Conservation (phyloP, 1,140 invertebrate genomes). For the Notospermus geniculatus region DNA sequence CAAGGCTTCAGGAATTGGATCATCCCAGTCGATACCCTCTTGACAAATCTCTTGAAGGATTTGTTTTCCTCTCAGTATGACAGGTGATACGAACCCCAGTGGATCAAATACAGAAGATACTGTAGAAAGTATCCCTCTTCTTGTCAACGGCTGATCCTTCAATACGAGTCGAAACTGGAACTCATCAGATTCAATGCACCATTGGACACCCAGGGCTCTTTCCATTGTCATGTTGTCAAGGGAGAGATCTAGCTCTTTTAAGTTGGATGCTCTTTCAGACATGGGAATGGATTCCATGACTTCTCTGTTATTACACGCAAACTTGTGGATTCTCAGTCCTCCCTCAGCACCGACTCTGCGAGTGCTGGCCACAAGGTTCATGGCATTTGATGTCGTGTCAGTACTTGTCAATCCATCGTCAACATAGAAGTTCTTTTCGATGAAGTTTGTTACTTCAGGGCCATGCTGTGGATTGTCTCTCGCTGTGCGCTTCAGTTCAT, state of each 20-base stretch:
- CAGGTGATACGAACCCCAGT: slow-evolving; percentile 26
- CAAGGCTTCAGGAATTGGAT: slow-evolving; percentile 13
- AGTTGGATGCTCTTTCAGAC: slow-evolving; percentile 16
- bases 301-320: slow-evolving; percentile 22
- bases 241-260: slow-evolving; percentile 23
- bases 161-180: slow-evolving; percentile 26
- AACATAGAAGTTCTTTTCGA: slow-evolving; percentile 20
- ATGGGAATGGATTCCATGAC: slow-evolving; percentile 22
- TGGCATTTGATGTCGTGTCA: no score
- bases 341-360: no score
- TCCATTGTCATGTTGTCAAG: slow-evolving; percentile 27
- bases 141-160: slow-evolving; percentile 21
- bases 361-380: no score
- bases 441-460: slow-evolving; percentile 14
- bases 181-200: slow-evolving; percentile 30
- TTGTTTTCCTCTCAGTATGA: slow-evolving; percentile 25
- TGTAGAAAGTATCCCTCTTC: slow-evolving; percentile 28
- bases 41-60: slow-evolving; percentile 30
- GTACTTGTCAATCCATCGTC: slow-evolving; percentile 23
- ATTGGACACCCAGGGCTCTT: slow-evolving; percentile 28
- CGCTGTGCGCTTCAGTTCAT: slow-evolving; percentile 15
- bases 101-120: slow-evolving; percentile 33
- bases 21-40: slow-evolving; percentile 20
- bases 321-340: slow-evolving; percentile 29
- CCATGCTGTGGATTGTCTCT: no score